Percentiles rank a stretch among this genome's conserved stretches.
Evolutionary conservation across 30 jellyfish, hydroid and myxozoan genomes (phyloP).

Genomic region (Turritopsis dohrnii): DNA sequence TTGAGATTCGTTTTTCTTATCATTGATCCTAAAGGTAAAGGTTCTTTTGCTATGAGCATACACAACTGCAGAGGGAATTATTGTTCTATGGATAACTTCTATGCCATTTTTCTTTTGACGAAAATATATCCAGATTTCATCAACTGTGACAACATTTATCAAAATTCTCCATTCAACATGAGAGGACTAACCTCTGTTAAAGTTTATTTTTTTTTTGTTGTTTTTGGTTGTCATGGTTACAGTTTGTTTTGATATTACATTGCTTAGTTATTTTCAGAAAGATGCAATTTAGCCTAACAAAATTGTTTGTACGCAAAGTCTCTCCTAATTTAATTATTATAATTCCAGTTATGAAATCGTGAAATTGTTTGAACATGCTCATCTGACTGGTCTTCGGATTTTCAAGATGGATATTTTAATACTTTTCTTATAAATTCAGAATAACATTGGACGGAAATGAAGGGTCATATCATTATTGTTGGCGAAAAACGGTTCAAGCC

Average conservation of each 20-base stretch:
- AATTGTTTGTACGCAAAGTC: neutral
- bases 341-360: too few species aligned
- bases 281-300: too few species aligned
- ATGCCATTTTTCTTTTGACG: neutral
- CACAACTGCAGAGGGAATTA: neutral
- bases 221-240: neutral
- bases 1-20: neutral
- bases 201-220: too few species aligned
- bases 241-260: neutral
- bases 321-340: neutral
- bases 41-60: neutral
- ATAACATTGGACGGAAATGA: slow-evolving; percentile 10
- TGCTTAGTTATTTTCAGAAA: too few species aligned
- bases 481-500: slow-evolving; percentile 34
- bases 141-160: too few species aligned
- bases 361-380: too few species aligned
- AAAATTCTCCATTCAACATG: too few species aligned
- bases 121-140: too few species aligned
- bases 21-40: neutral
- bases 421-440: neutral
- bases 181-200: too few species aligned
- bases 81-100: neutral
- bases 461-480: slow-evolving; percentile 28
- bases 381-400: neutral
- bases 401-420: neutral